phyloP scores from a whole-genome alignment of 2,797 vertebrate genomes.

The Platalea minor region DNA sequence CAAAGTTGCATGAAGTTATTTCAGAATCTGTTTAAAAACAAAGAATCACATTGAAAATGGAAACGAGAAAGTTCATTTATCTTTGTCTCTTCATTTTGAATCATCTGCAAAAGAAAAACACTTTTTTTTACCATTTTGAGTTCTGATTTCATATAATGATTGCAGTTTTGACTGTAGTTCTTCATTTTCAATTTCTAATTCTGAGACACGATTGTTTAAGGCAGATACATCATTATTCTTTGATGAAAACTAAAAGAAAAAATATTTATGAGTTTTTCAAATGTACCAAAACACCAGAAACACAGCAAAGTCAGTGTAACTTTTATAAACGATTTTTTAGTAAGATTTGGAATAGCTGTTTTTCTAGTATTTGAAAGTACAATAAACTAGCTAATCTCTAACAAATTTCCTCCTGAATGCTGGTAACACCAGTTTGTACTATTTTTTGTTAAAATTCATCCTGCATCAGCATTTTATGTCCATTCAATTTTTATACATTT shows the following conservation, averaged over 20 bases:
- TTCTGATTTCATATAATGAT: slow-evolving; percentile 78
- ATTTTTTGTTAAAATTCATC: not conserved
- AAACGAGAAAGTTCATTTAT: not conserved
- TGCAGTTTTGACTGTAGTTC: slow-evolving; percentile 82
- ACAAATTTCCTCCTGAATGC: not conserved
- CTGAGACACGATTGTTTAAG: slow-evolving; percentile 75
- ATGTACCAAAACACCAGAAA: not conserved
- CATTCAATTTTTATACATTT: not conserved
- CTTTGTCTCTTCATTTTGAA: not conserved
- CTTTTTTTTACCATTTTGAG: slow-evolving; percentile 79
- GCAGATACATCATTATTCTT: slow-evolving; percentile 71
- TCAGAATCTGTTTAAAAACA: not conserved
- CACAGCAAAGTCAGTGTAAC: not conserved
- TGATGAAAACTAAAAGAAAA: slow-evolving; percentile 73
- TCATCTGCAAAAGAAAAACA: not conserved
- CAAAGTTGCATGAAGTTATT: not conserved
- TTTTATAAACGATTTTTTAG: not conserved
- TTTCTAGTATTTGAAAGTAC: not conserved
- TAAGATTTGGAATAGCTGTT: not conserved
- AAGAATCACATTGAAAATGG: not conserved
- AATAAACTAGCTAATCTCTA: not conserved
- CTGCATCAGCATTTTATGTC: not conserved
- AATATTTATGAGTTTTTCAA: not conserved
- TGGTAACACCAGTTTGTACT: not conserved
- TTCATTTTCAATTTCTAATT: slow-evolving; percentile 83